A percentile compares a stretch with the other conserved stretches of the same genome.
phyloP scores from a whole-genome alignment of 2,113 vertebrate genomes.

The Sander lucioperca region DNA sequence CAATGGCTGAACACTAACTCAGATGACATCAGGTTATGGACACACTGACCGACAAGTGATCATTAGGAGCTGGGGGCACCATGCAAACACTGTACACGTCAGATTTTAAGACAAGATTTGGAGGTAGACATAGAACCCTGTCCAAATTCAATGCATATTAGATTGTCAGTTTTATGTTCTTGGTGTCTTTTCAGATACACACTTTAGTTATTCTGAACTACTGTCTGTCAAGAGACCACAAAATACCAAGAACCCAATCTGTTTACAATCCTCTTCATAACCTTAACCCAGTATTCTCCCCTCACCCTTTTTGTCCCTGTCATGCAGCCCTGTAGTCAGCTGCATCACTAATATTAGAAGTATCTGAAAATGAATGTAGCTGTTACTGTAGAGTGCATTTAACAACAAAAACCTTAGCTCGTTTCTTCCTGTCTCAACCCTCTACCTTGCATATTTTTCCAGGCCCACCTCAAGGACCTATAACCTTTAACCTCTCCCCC shows the following conservation, averaged over 20 bases:
- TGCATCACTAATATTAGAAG: conserved; percentile 5
- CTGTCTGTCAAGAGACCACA: conserved; percentile 34
- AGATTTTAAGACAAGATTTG: neutral
- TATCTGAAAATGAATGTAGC: neutral
- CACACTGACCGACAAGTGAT: neutral
- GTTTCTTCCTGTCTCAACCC: conserved; percentile 3
- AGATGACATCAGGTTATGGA: neutral
- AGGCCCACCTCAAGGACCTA: conserved; percentile 1
- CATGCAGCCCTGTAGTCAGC: neutral
- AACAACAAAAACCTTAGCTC: neutral
- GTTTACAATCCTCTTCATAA: neutral
- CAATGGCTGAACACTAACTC: neutral
- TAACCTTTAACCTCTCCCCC: conserved; percentile 57
- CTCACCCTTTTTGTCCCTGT: neutral
- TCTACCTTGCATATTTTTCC: neutral
- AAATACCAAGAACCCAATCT: conserved; percentile 10
- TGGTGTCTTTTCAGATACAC: conserved; percentile 8
- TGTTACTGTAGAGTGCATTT: neutral
- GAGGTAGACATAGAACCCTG: neutral
- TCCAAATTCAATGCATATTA: neutral
- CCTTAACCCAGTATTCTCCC: neutral
- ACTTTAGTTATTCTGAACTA: conserved; percentile 35
- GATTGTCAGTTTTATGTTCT: neutral
- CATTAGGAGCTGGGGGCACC: neutral
- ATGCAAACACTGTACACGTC: neutral